Evolutionary conservation across 1,140 invertebrate genomes (phyloP).

Genomic region (Coelopa frigida): DNA sequence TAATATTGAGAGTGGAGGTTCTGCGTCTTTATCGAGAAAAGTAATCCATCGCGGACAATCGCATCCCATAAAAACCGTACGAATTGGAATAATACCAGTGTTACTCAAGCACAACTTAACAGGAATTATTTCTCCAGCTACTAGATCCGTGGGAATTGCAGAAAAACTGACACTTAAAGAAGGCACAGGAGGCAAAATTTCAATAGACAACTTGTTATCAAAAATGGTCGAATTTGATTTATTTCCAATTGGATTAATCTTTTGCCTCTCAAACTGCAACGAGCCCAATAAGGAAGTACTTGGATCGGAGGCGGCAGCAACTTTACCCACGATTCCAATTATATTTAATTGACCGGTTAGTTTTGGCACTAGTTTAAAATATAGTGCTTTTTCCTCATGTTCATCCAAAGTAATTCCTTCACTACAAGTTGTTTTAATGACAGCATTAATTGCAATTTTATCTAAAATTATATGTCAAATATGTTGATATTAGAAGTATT

Average conservation of each 20-base stretch:
- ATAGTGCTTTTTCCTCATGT: constrained; percentile 38
- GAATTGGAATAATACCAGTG: constrained; percentile 55
- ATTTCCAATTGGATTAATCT: constrained; percentile 46
- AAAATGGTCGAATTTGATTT: constrained; percentile 45
- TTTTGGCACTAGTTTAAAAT: constrained; percentile 47
- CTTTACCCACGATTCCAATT: constrained; percentile 43
- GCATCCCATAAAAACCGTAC: constrained; percentile 54
- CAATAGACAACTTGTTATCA: constrained; percentile 58
- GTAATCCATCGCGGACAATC: constrained; percentile 51
- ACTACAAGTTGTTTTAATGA: constrained; percentile 44
- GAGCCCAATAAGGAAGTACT: constrained; percentile 53
- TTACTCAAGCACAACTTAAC: constrained; percentile 59
- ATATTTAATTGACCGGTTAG: constrained; percentile 44
- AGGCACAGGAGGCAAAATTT: constrained; percentile 60
- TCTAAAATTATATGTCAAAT: constrained; percentile 1
- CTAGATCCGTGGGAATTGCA: constrained; percentile 55
- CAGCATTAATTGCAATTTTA: constrained; percentile 30
- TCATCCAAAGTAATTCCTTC: constrained; percentile 43
- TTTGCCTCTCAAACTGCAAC: constrained; percentile 51
- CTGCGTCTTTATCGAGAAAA: constrained; percentile 49
- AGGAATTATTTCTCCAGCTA: constrained; percentile 63
- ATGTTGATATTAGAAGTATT: too few relatives aligned
- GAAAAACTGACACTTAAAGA: constrained; percentile 66
- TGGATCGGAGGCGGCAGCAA: constrained; percentile 38
- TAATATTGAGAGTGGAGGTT: constrained; percentile 27